A percentile compares a stretch with the other conserved stretches of the same genome.
Evolutionary conservation across 2,113 vertebrate genomes (phyloP).

Genomic region (Campylomormyrus numenius): DNA sequence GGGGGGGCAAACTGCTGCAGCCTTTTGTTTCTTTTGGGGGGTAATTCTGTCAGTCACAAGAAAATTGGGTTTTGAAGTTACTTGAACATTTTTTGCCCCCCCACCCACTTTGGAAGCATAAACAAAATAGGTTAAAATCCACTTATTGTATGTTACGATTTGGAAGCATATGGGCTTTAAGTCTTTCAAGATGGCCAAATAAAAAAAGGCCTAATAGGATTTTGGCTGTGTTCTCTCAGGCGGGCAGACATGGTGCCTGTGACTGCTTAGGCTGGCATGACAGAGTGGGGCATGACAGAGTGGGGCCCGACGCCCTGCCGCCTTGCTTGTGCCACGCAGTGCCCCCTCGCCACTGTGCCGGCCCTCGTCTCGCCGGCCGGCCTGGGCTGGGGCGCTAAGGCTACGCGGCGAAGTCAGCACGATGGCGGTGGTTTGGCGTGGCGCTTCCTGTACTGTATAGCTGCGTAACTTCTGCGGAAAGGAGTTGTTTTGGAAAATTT

Average conservation of each 20-base stretch:
- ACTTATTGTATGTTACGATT: not conserved
- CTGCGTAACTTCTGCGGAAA: not conserved
- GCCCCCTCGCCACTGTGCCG: not conserved
- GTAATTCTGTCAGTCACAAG: not conserved
- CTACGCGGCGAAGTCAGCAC: not conserved
- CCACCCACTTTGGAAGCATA: not conserved
- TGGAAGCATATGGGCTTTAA: not conserved
- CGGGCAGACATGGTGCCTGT: not conserved
- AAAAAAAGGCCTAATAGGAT: not conserved
- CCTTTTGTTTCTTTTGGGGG: not conserved
- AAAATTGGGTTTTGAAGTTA: not conserved
- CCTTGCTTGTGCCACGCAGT: not conserved
- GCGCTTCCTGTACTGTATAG: not conserved
- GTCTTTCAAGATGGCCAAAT: slow-evolving; percentile 6
- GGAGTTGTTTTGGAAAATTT: not conserved
- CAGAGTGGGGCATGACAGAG: too few species aligned
- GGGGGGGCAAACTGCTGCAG: not conserved
- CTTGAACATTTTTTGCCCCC: not conserved
- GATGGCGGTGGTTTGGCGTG: not conserved
- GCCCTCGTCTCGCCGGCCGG: not conserved
- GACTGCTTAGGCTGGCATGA: not conserved
- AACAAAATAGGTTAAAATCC: not conserved
- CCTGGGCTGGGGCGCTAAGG: not conserved
- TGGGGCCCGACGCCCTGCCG: not conserved
- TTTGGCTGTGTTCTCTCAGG: not conserved